Conservation (phyloP, 2,888 invertebrate species). For the Cataglyphis rosenhaueri region DNA sequence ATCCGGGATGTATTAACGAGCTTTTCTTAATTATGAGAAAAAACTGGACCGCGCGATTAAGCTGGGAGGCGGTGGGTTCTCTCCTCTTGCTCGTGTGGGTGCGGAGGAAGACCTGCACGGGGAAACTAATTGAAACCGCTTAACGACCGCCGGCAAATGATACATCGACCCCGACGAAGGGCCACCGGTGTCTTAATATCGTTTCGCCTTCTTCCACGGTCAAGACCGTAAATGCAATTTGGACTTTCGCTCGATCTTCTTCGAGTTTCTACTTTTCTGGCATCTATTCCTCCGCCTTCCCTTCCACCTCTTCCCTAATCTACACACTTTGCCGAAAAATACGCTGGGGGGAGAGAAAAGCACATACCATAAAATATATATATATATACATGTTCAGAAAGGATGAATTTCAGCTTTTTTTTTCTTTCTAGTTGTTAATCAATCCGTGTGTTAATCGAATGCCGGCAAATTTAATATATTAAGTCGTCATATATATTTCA, state of each 20-base stretch:
- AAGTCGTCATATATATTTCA: not conserved
- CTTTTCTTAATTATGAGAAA: conserved; percentile 84
- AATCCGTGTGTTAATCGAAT: not conserved
- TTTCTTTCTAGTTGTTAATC: not conserved
- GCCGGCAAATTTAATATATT: not conserved
- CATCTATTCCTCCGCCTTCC: not conserved
- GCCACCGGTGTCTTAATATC: conserved; percentile 81
- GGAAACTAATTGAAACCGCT: conserved; percentile 85
- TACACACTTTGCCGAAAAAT: not conserved
- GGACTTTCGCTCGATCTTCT: conserved; percentile 50
- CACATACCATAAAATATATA: not conserved
- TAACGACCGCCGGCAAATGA: conserved; percentile 85
- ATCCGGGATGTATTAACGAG: conserved; percentile 83
- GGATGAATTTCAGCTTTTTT: not conserved
- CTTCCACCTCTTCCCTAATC: not conserved
- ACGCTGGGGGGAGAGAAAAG: too few species aligned
- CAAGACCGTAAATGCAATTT: conserved; percentile 78
- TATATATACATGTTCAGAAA: too few species aligned
- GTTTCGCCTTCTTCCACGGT: conserved; percentile 80
- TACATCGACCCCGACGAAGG: conserved; percentile 82
- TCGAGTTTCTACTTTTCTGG: conserved; percentile 53
- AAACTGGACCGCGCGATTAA: conserved; percentile 82
- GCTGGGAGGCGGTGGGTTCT: conserved; percentile 68
- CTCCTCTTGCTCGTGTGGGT: conserved; percentile 63
- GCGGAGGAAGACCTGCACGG: conserved; percentile 71